Evolutionary conservation across 2,113 vertebrate species (phyloP).

Genomic region (Haplochromis burtoni): DNA sequence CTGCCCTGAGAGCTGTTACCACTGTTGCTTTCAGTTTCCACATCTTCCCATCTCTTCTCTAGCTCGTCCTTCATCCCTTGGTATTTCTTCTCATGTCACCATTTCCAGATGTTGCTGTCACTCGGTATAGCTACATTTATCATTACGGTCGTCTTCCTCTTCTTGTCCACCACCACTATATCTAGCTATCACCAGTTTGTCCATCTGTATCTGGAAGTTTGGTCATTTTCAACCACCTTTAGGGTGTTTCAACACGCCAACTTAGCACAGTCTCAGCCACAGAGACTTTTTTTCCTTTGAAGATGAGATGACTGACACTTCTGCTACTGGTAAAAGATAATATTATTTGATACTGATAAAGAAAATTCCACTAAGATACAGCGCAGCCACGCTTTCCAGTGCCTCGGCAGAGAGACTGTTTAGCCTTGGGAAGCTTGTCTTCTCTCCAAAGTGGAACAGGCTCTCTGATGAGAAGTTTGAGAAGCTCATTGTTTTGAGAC

Average conservation of each 20-base stretch:
- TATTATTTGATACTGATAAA: not conserved
- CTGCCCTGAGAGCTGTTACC: not conserved
- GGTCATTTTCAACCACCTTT: not conserved
- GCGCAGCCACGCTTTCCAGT: not conserved
- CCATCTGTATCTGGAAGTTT: not conserved
- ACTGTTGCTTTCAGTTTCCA: not conserved
- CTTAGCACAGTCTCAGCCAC: not conserved
- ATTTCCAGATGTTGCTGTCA: not conserved
- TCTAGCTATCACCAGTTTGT: not conserved
- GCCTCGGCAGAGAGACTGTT: rapidly evolving
- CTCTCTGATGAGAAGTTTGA: not conserved
- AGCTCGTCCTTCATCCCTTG: not conserved
- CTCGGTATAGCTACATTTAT: not conserved
- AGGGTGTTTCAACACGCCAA: not conserved
- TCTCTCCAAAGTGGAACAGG: not conserved
- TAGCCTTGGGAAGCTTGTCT: not conserved
- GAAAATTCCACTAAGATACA: not conserved
- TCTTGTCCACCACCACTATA: not conserved
- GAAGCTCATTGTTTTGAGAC: not conserved
- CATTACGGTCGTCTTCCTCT: not conserved
- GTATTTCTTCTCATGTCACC: not conserved
- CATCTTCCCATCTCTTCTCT: not conserved
- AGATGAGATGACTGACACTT: not conserved
- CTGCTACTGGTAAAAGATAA: not conserved
- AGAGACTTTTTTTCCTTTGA: not conserved